A percentile compares a stretch with the other conserved stretches of the same genome.
phyloP scores from a whole-genome alignment of 2,888 invertebrate species.

The Cheilosia vulpina region DNA sequence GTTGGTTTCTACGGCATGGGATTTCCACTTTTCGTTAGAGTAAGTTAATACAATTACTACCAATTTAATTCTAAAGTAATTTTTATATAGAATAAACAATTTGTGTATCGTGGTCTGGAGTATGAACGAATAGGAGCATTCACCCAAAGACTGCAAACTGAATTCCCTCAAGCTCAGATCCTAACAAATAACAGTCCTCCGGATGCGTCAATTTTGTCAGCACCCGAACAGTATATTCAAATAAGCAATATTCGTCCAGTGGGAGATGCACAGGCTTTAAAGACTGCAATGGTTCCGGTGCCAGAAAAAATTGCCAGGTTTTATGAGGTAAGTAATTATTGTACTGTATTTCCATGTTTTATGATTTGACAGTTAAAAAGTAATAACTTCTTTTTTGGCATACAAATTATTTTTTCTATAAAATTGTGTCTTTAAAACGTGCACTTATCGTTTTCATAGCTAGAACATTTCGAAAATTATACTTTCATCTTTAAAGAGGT shows the following conservation, averaged over 20 bases:
- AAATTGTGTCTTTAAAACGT: too few relatives aligned
- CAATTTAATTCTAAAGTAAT: neutral
- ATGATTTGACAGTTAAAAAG: too few relatives aligned
- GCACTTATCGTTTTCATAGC: too few relatives aligned
- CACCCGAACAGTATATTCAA: constrained; percentile 96
- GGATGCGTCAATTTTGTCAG: constrained; percentile 92
- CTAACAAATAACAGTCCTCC: constrained; percentile 96
- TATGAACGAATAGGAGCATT: constrained; percentile 98
- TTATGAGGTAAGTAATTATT: constrained; percentile 89
- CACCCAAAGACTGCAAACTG: constrained; percentile 95
- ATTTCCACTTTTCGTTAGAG: constrained; percentile 96
- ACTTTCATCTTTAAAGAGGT: too few relatives aligned
- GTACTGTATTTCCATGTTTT: neutral
- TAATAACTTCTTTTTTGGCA: too few relatives aligned
- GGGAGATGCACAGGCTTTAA: constrained; percentile 87
- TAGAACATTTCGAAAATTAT: too few relatives aligned
- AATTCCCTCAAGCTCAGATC: constrained; percentile 97
- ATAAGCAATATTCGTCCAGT: constrained; percentile 97
- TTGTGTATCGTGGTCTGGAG: constrained; percentile 97
- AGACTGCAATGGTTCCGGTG: constrained; percentile 87
- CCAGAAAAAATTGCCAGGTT: constrained; percentile 94
- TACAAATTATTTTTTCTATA: too few relatives aligned
- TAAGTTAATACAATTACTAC: constrained; percentile 84
- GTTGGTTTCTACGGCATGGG: constrained; percentile 97
- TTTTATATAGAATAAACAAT: constrained; percentile 91